Evolutionary conservation across 2,113 vertebrate genomes (phyloP).

Genomic region (Agapornis roseicollis): DNA sequence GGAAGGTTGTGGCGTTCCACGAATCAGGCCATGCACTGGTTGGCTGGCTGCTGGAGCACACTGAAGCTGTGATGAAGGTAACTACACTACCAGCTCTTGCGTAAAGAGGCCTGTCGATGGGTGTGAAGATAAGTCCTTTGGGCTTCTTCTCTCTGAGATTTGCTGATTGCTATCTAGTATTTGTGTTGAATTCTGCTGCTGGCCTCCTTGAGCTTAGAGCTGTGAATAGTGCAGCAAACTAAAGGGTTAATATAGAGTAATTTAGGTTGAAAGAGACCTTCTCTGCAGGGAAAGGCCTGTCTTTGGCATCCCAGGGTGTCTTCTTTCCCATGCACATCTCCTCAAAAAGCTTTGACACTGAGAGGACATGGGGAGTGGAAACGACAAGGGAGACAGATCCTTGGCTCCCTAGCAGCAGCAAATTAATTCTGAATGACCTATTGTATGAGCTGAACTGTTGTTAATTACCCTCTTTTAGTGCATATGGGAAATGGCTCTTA

Average conservation of each 20-base stretch:
- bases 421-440: constrained; percentile 29
- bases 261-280: not conserved
- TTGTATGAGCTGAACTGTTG: constrained; percentile 35
- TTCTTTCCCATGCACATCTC: not conserved
- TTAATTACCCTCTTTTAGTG: not conserved
- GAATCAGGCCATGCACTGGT: constrained; percentile 93
- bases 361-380: not conserved
- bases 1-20: constrained; percentile 90
- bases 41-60: constrained; percentile 96
- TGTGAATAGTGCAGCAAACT: not conserved
- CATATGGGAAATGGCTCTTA: not conserved
- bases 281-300: not conserved
- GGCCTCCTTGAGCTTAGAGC: not conserved
- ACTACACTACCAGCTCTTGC: accelerated
- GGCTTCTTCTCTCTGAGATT: not conserved
- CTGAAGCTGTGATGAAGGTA: constrained; percentile 96
- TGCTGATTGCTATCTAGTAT: too few species aligned
- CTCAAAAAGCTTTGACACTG: not conserved
- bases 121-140: not conserved
- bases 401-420: not conserved
- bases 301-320: not conserved
- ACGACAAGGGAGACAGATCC: not conserved
- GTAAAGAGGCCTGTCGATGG: too few species aligned
- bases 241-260: not conserved
- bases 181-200: not conserved